phyloP scores from a whole-genome alignment of 2,888 invertebrate species.

The Trimorus sp. region DNA sequence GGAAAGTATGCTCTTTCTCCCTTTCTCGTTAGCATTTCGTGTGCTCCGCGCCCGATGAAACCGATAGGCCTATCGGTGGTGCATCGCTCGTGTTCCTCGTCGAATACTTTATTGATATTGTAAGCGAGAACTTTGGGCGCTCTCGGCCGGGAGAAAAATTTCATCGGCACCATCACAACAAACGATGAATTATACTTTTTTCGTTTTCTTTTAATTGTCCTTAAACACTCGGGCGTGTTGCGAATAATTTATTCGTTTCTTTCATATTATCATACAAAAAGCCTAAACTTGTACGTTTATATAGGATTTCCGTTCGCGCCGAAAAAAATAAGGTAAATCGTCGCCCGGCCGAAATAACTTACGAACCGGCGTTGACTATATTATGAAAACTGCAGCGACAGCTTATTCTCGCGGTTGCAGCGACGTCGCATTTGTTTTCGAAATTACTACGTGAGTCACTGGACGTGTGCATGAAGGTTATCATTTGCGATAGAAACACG shows the following conservation, averaged over 20 bases:
- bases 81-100: slow-evolving; percentile 65
- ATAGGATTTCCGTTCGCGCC: slow-evolving; percentile 41
- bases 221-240: slow-evolving; percentile 58
- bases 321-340: background rate
- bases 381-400: too few species aligned
- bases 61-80: slow-evolving; percentile 71
- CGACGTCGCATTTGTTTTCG: too few species aligned
- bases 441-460: too few species aligned
- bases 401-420: too few species aligned
- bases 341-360: too few species aligned
- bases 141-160: slow-evolving; percentile 58
- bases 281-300: slow-evolving; percentile 58
- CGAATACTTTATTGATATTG: slow-evolving; percentile 72
- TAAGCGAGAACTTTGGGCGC: slow-evolving; percentile 69
- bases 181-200: slow-evolving; percentile 66
- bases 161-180: slow-evolving; percentile 62
- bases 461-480: background rate
- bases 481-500: too few species aligned
- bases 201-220: slow-evolving; percentile 65
- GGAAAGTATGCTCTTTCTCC: slow-evolving; percentile 66
- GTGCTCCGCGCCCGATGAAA: slow-evolving; percentile 65
- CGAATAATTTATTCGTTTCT: slow-evolving; percentile 61
- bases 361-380: too few species aligned
- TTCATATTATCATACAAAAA: slow-evolving; percentile 64
- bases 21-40: slow-evolving; percentile 65